phyloP scores from a whole-genome alignment of 2,797 vertebrate genomes.

The Gallinago solitaria region DNA sequence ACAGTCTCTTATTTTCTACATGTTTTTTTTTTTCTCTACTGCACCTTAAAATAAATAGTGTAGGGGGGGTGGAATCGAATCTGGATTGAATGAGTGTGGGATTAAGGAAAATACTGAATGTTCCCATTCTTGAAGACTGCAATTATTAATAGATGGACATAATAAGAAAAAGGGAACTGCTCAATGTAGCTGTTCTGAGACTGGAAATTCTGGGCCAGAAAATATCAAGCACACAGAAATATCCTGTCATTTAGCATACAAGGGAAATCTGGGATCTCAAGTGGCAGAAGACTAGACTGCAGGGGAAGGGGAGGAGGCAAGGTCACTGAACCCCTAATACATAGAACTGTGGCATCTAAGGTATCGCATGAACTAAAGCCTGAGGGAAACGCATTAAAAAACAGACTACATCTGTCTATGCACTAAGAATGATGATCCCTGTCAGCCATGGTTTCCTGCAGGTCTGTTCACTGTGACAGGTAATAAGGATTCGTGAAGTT shows the following conservation, averaged over 20 bases:
- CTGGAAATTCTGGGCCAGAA: background rate
- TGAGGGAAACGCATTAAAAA: background rate
- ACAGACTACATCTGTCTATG: background rate
- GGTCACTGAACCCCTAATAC: background rate
- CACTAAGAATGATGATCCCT: background rate
- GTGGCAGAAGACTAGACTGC: background rate
- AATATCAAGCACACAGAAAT: background rate
- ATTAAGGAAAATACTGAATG: conserved; percentile 34
- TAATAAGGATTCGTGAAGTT: background rate
- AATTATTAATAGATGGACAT: conserved; percentile 8
- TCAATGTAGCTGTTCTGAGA: background rate
- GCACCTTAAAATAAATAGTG: conserved; percentile 29
- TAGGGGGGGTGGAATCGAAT: background rate
- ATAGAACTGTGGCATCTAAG: background rate
- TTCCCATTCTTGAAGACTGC: background rate
- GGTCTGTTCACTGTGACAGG: background rate
- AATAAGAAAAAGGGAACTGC: background rate
- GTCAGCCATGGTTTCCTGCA: background rate
- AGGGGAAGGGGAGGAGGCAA: background rate
- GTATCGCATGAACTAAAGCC: background rate
- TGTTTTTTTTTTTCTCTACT: background rate
- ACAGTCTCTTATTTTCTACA: conserved; percentile 2
- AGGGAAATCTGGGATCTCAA: background rate
- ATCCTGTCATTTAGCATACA: background rate
- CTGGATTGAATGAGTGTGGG: conserved; percentile 3